A percentile compares a stretch with the other conserved stretches of the same genome.
Evolutionary conservation across 2,113 vertebrate genomes (phyloP).

Genomic region (Ceyx cyanopectus): DNA sequence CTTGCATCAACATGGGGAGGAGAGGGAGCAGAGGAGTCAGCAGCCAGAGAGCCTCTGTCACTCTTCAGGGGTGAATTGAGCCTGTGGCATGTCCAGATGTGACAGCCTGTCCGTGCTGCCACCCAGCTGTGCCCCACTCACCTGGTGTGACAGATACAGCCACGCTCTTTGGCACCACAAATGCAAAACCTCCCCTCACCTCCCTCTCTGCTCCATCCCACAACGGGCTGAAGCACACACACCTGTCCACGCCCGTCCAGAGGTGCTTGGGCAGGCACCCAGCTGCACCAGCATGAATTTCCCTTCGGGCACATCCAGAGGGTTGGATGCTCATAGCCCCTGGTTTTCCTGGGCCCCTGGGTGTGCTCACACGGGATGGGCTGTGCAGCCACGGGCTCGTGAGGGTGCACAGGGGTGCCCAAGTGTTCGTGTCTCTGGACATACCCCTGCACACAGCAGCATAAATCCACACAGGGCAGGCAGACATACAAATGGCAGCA

Average conservation of each 20-base stretch:
- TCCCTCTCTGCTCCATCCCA: not conserved
- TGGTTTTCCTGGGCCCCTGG: not conserved
- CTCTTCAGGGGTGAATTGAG: not conserved
- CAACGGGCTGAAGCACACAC: not conserved
- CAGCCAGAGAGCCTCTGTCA: not conserved
- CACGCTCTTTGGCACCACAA: not conserved
- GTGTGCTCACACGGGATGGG: too few species aligned
- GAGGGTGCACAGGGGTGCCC: accelerated
- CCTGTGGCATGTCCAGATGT: accelerated
- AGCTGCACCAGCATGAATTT: not conserved
- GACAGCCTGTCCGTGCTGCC: not conserved
- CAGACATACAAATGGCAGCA: not conserved
- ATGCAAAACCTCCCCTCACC: not conserved
- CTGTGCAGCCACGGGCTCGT: not conserved
- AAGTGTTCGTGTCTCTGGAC: not conserved
- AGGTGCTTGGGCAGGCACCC: not conserved
- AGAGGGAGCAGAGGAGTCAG: not conserved
- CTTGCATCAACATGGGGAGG: too few species aligned
- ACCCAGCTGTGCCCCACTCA: not conserved
- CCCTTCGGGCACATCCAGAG: not conserved
- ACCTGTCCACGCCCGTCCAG: not conserved
- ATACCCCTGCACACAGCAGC: not conserved
- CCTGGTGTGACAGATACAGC: not conserved
- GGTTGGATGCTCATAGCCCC: too few species aligned
- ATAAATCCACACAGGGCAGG: not conserved